phyloP scores from a whole-genome alignment of 2,888 invertebrate genomes.

The Brenthis ino region DNA sequence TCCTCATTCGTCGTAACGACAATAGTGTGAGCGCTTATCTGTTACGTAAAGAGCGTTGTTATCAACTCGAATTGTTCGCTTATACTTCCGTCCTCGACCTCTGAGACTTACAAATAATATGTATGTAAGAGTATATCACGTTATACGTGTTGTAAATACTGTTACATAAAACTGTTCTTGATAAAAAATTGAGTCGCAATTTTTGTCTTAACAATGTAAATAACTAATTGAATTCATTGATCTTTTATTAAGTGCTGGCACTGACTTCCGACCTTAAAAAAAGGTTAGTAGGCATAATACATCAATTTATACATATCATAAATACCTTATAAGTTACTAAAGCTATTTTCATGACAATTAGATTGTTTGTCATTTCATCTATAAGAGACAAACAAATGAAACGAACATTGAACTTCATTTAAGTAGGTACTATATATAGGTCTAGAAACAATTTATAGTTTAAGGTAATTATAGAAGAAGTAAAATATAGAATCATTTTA shows the following conservation, averaged over 20 bases:
- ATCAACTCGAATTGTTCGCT: conserved; percentile 39
- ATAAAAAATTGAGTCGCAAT: background rate
- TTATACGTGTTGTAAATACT: conserved; percentile 38
- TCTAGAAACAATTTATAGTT: too few relatives aligned
- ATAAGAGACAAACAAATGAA: too few relatives aligned
- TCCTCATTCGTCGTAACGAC: conserved; percentile 37
- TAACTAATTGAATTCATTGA: background rate
- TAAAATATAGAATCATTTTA: too few relatives aligned
- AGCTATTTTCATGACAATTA: too few relatives aligned
- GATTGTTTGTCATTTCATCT: too few relatives aligned
- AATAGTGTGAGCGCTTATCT: conserved; percentile 36
- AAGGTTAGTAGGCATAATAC: too few relatives aligned
- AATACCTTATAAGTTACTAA: too few relatives aligned
- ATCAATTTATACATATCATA: too few relatives aligned
- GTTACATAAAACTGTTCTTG: conserved; percentile 36
- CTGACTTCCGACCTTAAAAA: too few relatives aligned
- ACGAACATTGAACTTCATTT: too few relatives aligned
- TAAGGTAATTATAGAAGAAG: too few relatives aligned
- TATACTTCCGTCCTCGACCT: conserved; percentile 44
- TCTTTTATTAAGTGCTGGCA: background rate
- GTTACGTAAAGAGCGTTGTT: conserved; percentile 39
- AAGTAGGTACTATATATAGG: too few relatives aligned
- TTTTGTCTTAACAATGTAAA: background rate
- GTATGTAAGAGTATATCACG: conserved; percentile 15
- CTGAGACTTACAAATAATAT: conserved; percentile 24